Evolutionary conservation across 2,888 invertebrate species (phyloP).

Genomic region (Stramonita haemastoma): DNA sequence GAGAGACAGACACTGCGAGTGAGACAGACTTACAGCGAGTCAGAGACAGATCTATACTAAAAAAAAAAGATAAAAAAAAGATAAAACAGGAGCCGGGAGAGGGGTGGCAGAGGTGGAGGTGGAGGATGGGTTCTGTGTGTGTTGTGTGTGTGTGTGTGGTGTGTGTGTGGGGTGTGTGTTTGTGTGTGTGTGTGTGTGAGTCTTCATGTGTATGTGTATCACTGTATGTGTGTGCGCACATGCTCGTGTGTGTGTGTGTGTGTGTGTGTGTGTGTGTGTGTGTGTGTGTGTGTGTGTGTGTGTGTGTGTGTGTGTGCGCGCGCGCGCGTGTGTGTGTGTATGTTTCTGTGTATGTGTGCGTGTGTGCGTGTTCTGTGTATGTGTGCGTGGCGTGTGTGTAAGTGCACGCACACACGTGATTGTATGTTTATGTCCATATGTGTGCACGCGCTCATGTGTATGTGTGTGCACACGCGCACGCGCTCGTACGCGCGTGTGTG

Average conservation of each 20-base stretch:
- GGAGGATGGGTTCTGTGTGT: no score
- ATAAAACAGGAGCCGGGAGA: no score
- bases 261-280: background rate
- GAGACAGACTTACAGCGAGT: no score
- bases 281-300: slow-evolving; percentile 4
- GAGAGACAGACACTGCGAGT: no score
- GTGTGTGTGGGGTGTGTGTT: no score
- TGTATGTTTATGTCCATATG: background rate
- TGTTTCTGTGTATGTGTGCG: background rate
- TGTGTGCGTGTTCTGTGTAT: background rate
- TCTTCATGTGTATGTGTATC: no score
- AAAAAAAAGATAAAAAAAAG: no score
- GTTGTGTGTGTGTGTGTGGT: no score
- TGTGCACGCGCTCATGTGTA: background rate
- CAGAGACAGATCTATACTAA: no score
- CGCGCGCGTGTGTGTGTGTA: background rate
- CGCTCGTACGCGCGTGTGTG: background rate
- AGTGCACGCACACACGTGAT: background rate
- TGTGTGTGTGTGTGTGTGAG: no score
- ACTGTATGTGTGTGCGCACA: no score
- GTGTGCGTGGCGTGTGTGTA: background rate
- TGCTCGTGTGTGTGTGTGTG: background rate
- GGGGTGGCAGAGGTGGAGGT: no score
- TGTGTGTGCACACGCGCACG: background rate
- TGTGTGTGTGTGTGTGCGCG: background rate